A percentile compares a stretch with the other conserved stretches of the same genome.
These are phyloP conservation scores for Hydrochoerus hydrochaeris DNA, from an alignment of 2,113 vertebrate species.

Conservation along the genomic window DNA sequence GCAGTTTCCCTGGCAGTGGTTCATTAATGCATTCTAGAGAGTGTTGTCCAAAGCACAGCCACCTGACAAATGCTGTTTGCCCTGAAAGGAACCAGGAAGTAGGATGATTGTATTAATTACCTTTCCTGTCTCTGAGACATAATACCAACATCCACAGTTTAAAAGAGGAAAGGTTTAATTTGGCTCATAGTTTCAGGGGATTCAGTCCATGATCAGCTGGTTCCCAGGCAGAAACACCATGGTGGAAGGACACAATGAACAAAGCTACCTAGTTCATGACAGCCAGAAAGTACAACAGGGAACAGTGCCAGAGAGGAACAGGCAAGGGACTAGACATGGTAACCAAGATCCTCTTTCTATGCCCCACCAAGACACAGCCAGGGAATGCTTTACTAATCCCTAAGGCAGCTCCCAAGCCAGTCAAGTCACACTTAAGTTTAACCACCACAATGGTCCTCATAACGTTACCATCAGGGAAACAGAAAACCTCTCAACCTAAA, in stretches of 20 bases:
- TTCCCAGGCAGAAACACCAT: neutral
- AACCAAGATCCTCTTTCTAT: neutral
- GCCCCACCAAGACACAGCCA: neutral
- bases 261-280: neutral
- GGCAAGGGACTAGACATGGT: neutral
- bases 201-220: neutral
- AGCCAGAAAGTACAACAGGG: neutral
- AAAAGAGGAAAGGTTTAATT: neutral
- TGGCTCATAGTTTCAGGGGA: neutral
- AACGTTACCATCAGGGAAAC: neutral
- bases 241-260: neutral
- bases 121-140: neutral
- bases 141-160: neutral
- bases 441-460: neutral
- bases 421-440: neutral
- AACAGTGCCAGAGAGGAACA: neutral
- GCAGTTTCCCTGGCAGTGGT: neutral
- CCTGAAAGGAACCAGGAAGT: neutral
- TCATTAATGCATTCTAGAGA: neutral
- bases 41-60: neutral
- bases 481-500: neutral
- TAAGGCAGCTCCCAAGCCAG: neutral
- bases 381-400: neutral
- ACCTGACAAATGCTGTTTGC: neutral
- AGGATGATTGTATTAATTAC: neutral